These are phyloP conservation scores for Drosophila hawaiiensis DNA, from an alignment of 2,888 invertebrate species.

Conservation along the genomic window DNA sequence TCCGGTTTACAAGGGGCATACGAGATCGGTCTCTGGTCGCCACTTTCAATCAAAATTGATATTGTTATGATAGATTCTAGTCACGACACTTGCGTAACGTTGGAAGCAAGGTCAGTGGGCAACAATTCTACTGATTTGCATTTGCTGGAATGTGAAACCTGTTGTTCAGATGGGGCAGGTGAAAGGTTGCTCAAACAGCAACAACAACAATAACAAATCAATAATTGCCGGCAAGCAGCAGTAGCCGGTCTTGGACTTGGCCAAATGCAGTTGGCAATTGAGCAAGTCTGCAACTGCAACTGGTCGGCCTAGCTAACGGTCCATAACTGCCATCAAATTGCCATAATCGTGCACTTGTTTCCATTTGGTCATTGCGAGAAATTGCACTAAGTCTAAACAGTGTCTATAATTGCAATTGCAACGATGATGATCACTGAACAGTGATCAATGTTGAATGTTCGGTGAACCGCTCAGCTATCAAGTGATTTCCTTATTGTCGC, in stretches of 20 bases:
- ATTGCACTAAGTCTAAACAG: constrained; percentile 49
- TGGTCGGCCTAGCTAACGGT: constrained; percentile 50
- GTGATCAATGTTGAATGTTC: constrained; percentile 23
- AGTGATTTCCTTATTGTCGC: constrained; percentile 65
- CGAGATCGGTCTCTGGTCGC: not conserved
- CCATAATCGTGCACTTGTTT: constrained; percentile 70
- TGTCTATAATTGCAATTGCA: constrained; percentile 23
- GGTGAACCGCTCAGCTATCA: constrained; percentile 36
- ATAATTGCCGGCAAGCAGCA: constrained; percentile 32
- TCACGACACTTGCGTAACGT: constrained; percentile 16
- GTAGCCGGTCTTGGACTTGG: constrained; percentile 40
- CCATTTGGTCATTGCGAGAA: constrained; percentile 73
- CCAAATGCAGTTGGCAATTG: constrained; percentile 35
- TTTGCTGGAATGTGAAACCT: constrained; percentile 34
- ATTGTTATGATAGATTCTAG: not conserved
- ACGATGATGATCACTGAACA: constrained; percentile 41
- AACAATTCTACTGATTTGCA: constrained; percentile 33
- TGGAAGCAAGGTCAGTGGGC: constrained; percentile 44
- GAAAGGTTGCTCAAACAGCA: constrained; percentile 48
- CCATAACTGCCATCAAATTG: constrained; percentile 68
- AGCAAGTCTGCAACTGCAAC: constrained; percentile 52
- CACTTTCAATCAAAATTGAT: not conserved
- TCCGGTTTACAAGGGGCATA: not conserved
- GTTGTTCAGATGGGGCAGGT: constrained; percentile 36
- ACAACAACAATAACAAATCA: constrained; percentile 10